Conservation (phyloP, 1,140 invertebrate genomes). For the Zeugodacus cucurbitae region DNA sequence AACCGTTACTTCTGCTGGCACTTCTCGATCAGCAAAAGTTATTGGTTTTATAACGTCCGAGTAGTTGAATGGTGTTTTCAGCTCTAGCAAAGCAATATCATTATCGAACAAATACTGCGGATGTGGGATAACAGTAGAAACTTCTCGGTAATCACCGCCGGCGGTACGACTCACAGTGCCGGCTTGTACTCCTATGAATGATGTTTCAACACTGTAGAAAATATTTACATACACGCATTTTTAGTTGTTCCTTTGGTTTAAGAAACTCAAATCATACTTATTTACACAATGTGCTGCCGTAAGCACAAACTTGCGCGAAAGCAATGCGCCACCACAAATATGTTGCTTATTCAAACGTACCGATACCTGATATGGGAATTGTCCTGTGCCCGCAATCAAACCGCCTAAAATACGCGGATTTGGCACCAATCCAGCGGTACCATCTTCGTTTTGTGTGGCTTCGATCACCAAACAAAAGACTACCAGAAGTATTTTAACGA, state of each 20-base stretch:
- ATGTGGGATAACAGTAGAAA: constrained; percentile 53
- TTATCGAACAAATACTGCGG: constrained; percentile 52
- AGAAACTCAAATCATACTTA: constrained; percentile 51
- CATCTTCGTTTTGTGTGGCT: not conserved
- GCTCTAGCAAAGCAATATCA: constrained; percentile 54
- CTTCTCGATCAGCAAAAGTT: constrained; percentile 45
- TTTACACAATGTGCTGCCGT: constrained; percentile 58
- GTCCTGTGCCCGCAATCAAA: constrained; percentile 48
- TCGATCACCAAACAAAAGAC: not conserved
- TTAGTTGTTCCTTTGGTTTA: no score
- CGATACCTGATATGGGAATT: constrained; percentile 54
- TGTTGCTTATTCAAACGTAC: constrained; percentile 49
- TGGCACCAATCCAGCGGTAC: not conserved
- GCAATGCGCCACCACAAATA: constrained; percentile 49
- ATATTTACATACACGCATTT: no score
- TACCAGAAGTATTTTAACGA: not conserved
- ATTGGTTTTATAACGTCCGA: constrained; percentile 48
- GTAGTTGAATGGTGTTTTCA: constrained; percentile 50
- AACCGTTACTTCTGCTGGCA: constrained; percentile 46
- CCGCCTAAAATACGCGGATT: constrained; percentile 45
- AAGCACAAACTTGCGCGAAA: constrained; percentile 44
- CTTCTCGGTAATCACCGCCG: constrained; percentile 50
- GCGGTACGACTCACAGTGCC: constrained; percentile 55
- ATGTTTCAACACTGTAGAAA: constrained; percentile 52
- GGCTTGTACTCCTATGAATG: constrained; percentile 50